Percentiles rank a stretch among this genome's conserved stretches.
Conservation (phyloP, 30 jellyfish, hydroid and myxozoan genomes). For the Mastigias papua region DNA sequence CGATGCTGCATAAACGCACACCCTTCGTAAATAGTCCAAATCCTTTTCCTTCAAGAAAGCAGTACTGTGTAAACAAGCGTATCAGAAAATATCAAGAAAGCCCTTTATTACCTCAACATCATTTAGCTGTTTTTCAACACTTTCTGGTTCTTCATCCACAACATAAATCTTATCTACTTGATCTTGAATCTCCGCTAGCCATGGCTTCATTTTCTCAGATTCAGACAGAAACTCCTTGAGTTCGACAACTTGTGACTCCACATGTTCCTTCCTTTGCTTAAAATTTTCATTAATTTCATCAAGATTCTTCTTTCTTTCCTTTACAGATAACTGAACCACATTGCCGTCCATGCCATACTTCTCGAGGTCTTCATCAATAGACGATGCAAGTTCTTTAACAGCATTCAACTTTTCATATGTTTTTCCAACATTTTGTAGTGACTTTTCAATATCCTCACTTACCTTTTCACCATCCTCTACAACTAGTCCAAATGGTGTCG, state of each 20-base stretch:
- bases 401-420: conserved; percentile 48
- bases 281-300: conserved; percentile 61
- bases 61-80: too few species aligned
- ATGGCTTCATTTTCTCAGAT: conserved; percentile 20
- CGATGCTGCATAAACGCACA: too few species aligned
- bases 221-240: conserved; percentile 45
- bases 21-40: too few species aligned
- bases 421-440: conserved; percentile 53
- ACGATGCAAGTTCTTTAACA: conserved; percentile 26
- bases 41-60: too few species aligned
- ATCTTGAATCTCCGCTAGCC: conserved; percentile 46
- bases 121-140: conserved; percentile 62
- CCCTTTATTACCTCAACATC: conserved; percentile 66
- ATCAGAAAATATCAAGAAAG: too few species aligned
- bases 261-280: conserved; percentile 50
- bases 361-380: conserved; percentile 60
- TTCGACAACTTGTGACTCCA: conserved; percentile 47
- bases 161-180: conserved; percentile 24
- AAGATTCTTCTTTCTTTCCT: conserved; percentile 50
- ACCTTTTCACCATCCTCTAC: conserved; percentile 66
- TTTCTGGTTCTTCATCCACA: conserved; percentile 67
- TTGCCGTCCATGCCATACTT: conserved; percentile 58
- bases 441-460: conserved; percentile 27
- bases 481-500: conserved; percentile 75
- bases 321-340: conserved; percentile 58